Base-by-base conservation (phyloP, 1,140 invertebrate species). In the Mycetomoellerius zeteki region DNA sequence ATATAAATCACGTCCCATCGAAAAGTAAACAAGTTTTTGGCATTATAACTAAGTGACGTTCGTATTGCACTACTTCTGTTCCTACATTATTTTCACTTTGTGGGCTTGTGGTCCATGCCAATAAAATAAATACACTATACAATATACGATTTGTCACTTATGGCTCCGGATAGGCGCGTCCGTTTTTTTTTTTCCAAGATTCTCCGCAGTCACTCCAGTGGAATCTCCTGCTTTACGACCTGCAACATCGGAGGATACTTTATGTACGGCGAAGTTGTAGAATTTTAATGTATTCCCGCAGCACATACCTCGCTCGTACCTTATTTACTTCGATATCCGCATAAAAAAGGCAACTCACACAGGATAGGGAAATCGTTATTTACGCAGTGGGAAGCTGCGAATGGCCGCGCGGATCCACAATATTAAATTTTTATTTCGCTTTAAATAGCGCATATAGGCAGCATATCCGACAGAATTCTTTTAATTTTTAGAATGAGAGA, bases 201-300 rank as follows among this genome's bases (percentile, higher is more conserved):
- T 33, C 27, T 62, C 69, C 69, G 47, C 50, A 54, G 72, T 89
- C 91, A 95, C 76, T 95, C 94, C 92, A 95, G 69, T 85, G 94
- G 95, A 92, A 95, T 95, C 73, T 95, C 93, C 47, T 93, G 93
- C 60, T 91, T 93, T 65, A 95, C 95, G 62, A 94, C 88, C 94
- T 95, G 92, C 19, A 94, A 94, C 85, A 82, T 73, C n/a, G 54
- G 43, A 33, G 24, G 47, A 91, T 76, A 85, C 33, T 85, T 58
- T 64, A 86, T 88, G 43, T 37, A 84, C 75, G 37, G 24, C 24
- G 27, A 84, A 73, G 24, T 50, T 84, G 67, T 58, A 73, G 80
- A 84, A 84, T 84, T 60, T 60, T 73, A 73, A 82, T 72, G 80
- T 60, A 60, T 84, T 84, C 69, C n/a, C 37, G 69, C 69, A 24